Evolutionary conservation across 2,113 vertebrate species (phyloP), one percentile per base, ranked within the genome.

Genomic region (Nannospalax galili): DNA sequence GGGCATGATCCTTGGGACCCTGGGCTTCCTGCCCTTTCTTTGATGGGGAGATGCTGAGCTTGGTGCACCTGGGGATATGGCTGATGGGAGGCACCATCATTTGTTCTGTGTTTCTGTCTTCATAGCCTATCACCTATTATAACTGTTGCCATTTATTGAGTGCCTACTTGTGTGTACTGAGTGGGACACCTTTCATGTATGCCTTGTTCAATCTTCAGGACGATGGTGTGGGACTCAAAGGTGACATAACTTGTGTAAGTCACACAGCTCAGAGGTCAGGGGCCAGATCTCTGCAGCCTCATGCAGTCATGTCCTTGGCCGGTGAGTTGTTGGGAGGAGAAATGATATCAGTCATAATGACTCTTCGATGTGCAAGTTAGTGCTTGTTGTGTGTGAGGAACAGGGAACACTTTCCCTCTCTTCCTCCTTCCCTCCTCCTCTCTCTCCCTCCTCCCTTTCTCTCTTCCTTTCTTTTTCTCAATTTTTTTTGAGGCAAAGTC

Each of bases 331-430:
- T 2, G 72, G 80, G 45, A 92, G 84, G 28, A 65, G 42, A 17
- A 0, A 65, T 2, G 5, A 28, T 16, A 9, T 0, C 7, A 32
- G 11, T 16, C 16, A 22, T 10, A 1, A 1, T 15, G 2, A 22
- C 7, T 22, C 40, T 30, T 2, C 20, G 0, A 62, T 3, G 69
- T 24, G 1, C 64, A 37, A 20, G 17, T 45, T 45, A 6, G 67
- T 3, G 8, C 69, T 69, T 87, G 60, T 75, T 24, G 24, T 10
- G 22, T 62, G 60, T 70, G 5, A 6, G 11, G 48, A 52, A 72
- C 16, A 69, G 69, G 79, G n/a, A 73, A 35, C 90, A 67, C 60
- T 62, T 9, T 70, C 69, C 35, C 19, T n/a, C 35, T 7, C 28
- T 32, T 7, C 64, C 64, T 28, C 64, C 64, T 26, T 20, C 64